Conservation (phyloP, 2,797 vertebrate genomes). For the Monodelphis domestica region DNA sequence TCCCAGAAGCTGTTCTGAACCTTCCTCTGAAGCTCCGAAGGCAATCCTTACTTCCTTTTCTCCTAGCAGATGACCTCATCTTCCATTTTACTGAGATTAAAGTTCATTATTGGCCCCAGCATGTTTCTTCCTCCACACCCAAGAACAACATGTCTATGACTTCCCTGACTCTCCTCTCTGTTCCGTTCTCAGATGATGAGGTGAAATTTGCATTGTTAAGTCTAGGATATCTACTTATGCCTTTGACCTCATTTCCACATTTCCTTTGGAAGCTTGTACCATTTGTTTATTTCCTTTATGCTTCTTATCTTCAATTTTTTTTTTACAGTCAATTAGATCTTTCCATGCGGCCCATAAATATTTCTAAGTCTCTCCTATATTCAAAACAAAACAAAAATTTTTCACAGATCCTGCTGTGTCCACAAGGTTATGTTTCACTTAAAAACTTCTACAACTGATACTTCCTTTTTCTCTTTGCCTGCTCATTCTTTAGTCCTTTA, state of each 20-base stretch:
- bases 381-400: not conserved
- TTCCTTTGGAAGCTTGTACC: not conserved
- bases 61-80: not conserved
- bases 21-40: not conserved
- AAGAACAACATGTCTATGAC: not conserved
- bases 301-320: not conserved
- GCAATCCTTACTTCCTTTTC: not conserved
- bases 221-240: not conserved
- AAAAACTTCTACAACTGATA: not conserved
- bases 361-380: not conserved
- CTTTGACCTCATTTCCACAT: not conserved
- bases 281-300: not conserved
- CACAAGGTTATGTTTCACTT: not conserved
- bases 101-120: not conserved
- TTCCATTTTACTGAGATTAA: not conserved
- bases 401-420: not conserved
- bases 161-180: not conserved
- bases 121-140: not conserved
- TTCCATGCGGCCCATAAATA: not conserved
- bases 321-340: not conserved
- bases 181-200: not conserved
- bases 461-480: not conserved
- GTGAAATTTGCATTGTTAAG: not conserved
- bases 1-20: not conserved
- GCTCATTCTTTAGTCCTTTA: not conserved